phyloP scores from a whole-genome alignment of 2,888 invertebrate genomes.

The Nasonovia ribisnigri region DNA sequence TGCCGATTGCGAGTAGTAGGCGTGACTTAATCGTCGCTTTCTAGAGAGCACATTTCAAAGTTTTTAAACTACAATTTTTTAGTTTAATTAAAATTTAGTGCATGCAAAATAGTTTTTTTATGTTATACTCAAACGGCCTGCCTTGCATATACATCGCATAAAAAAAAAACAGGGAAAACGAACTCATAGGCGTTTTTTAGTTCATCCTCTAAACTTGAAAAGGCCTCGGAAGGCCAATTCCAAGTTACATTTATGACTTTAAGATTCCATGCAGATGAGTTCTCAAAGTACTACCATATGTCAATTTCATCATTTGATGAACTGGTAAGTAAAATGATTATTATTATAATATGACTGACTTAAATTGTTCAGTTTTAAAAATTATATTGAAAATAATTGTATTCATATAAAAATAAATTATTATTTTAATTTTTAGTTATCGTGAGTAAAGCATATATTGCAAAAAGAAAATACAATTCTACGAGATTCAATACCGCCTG shows the following conservation, averaged over 20 bases:
- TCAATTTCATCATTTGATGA: constrained; percentile 7
- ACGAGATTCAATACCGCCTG: background rate
- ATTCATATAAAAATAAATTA: background rate
- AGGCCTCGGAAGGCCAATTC: background rate
- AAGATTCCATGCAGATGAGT: background rate
- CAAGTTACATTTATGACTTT: background rate
- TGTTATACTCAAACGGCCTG: no score
- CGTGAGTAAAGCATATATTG: background rate
- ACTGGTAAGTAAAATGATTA: background rate
- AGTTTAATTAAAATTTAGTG: no score
- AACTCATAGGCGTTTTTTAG: background rate
- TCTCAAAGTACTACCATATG: background rate
- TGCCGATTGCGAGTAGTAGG: no score
- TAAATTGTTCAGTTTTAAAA: background rate
- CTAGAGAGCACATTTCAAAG: no score
- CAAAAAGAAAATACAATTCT: background rate
- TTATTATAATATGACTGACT: background rate
- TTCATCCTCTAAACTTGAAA: background rate
- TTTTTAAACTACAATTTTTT: no score
- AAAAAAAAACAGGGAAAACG: background rate
- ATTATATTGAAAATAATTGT: no score
- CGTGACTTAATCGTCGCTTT: no score
- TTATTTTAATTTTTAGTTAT: background rate
- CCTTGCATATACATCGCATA: no score
- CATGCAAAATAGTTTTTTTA: no score